Conservation (phyloP, 2,113 vertebrate genomes). For the Melanerpes aurifrons region DNA sequence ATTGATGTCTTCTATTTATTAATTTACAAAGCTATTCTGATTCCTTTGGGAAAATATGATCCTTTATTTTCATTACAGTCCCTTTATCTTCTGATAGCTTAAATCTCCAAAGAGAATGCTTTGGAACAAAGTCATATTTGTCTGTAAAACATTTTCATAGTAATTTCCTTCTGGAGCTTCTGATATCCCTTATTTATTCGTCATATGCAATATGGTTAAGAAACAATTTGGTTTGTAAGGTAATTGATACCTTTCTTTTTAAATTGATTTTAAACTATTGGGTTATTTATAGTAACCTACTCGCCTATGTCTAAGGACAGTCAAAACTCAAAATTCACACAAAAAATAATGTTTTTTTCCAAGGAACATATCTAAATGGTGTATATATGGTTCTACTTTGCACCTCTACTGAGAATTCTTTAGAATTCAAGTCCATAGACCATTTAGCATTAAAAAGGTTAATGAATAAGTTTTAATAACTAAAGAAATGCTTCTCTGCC, state of each 20-base stretch:
- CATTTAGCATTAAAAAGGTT: neutral
- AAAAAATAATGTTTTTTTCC: neutral
- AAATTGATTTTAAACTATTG: neutral
- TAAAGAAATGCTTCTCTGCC: neutral
- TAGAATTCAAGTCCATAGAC: neutral
- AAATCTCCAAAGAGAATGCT: neutral
- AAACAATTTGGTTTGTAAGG: neutral
- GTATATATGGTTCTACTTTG: neutral
- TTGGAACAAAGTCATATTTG: neutral
- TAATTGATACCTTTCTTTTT: neutral
- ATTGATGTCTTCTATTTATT: conserved; percentile 38
- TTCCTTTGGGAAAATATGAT: neutral
- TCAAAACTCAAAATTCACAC: neutral
- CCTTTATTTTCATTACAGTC: conserved; percentile 16
- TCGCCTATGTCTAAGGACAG: neutral
- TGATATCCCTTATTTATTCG: neutral
- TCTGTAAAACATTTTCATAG: neutral
- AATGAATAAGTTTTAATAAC: neutral
- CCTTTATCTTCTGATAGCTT: conserved; percentile 28
- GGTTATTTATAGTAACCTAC: neutral
- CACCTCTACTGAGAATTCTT: neutral
- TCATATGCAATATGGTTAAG: neutral
- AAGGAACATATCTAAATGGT: neutral
- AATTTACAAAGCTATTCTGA: conserved; percentile 17
- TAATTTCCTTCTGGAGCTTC: neutral